Conservation (phyloP, 2,113 vertebrate genomes). For the Peromyscus californicus region DNA sequence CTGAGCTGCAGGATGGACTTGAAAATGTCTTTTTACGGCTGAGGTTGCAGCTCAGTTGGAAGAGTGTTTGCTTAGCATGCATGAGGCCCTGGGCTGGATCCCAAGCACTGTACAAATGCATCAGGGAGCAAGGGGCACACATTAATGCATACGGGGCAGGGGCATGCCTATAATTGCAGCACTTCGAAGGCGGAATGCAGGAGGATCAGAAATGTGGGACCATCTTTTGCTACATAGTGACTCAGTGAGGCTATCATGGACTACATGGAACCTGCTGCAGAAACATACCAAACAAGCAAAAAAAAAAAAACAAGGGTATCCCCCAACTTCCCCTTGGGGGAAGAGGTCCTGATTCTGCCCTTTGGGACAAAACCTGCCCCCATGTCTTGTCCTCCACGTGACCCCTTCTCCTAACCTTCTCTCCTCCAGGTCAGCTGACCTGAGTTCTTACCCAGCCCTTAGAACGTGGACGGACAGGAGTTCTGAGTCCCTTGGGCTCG, state of each 20-base stretch:
- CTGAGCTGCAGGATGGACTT: neutral
- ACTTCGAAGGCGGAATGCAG: neutral
- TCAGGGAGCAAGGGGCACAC: too few species aligned
- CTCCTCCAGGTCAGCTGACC: neutral
- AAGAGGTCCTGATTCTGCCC: neutral
- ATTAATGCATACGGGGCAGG: neutral
- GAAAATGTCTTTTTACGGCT: neutral
- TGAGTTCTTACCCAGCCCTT: neutral
- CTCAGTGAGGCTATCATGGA: neutral
- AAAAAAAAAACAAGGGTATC: neutral
- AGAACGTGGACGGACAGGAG: too few species aligned
- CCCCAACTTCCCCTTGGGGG: neutral
- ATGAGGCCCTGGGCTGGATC: neutral
- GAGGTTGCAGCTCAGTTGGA: neutral
- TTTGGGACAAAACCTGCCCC: neutral
- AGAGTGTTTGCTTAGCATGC: neutral
- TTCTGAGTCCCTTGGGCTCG: neutral
- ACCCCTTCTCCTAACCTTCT: neutral
- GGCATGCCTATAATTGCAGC: neutral
- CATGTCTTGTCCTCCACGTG: neutral
- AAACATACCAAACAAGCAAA: neutral
- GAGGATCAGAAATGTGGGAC: neutral
- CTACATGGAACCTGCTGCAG: neutral
- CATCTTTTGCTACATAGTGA: neutral
- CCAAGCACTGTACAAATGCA: neutral